A percentile compares a stretch with the other conserved stretches of the same genome.
Evolutionary conservation across 2,888 invertebrate genomes (phyloP).

Genomic region (Gasteruption jaculator): DNA sequence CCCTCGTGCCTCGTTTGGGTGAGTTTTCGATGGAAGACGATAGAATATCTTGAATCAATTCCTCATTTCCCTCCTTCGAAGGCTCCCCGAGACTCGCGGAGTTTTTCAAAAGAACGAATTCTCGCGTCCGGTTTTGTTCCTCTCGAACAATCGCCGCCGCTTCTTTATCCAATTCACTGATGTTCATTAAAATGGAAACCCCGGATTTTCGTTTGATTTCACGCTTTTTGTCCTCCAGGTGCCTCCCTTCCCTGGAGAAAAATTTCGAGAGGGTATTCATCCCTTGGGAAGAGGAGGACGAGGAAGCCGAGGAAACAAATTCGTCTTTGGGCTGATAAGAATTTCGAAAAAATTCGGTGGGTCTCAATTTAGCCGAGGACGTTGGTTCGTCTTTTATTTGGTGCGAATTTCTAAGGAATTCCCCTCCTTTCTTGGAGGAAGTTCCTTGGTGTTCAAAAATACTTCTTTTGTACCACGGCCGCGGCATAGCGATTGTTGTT

Average conservation of each 20-base stretch:
- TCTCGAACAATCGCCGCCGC: conserved; percentile 70
- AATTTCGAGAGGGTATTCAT: too few species aligned
- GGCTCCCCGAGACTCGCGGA: conserved; percentile 27
- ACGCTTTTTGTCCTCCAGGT: conserved; percentile 35
- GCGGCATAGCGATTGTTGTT: conserved; percentile 48
- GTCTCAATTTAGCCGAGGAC: too few species aligned
- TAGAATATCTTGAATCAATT: conserved; percentile 37
- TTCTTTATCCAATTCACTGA: conserved; percentile 75
- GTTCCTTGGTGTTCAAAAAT: conserved; percentile 52
- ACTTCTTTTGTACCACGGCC: conserved; percentile 65
- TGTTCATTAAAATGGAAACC: conserved; percentile 65
- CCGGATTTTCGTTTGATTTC: conserved; percentile 58
- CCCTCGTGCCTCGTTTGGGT: conserved; percentile 49
- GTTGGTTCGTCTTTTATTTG: conserved; percentile 1
- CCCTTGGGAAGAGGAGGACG: conserved; percentile 49
- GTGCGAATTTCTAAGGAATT: conserved; percentile 2
- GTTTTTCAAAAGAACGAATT: conserved; percentile 35
- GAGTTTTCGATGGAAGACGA: conserved; percentile 38
- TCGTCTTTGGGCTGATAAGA: conserved; percentile 29
- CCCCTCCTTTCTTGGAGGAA: conserved; percentile 28
- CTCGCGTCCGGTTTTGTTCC: conserved; percentile 48
- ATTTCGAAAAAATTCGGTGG: too few species aligned
- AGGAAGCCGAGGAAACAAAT: conserved; percentile 21
- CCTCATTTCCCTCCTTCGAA: conserved; percentile 29
- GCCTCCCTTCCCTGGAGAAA: conserved; percentile 38